A percentile compares a stretch with the other conserved stretches of the same genome.
These are phyloP conservation scores for Drosophila dunni DNA, from an alignment of 1,140 invertebrate species.

Conservation along the genomic window DNA sequence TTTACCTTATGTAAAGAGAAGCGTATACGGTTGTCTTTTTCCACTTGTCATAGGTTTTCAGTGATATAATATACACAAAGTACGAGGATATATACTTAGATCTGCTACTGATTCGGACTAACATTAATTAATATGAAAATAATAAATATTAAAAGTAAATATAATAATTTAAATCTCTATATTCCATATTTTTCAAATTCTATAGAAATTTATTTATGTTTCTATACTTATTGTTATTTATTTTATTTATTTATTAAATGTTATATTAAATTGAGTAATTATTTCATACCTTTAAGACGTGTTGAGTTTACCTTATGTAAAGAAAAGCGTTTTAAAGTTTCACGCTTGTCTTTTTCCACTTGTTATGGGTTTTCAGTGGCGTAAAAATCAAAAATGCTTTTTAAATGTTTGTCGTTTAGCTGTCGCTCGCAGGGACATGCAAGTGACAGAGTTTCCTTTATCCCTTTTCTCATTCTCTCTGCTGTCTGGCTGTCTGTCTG, in stretches of 20 bases:
- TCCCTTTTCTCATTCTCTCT: not conserved
- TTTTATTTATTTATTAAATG: too few relatives aligned
- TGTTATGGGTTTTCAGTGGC: slow-evolving; percentile 45
- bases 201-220: too few relatives aligned
- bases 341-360: not conserved
- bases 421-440: slow-evolving; percentile 57
- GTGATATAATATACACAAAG: too few relatives aligned
- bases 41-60: slow-evolving; percentile 42
- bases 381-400: slow-evolving; percentile 11
- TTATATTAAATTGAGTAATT: too few relatives aligned
- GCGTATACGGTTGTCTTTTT: not conserved
- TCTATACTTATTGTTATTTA: too few relatives aligned
- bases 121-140: too few relatives aligned
- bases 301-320: slow-evolving; percentile 28
- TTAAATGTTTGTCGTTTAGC: not conserved
- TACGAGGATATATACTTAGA: too few relatives aligned
- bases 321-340: slow-evolving; percentile 41
- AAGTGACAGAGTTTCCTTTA: slow-evolving; percentile 24
- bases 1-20: slow-evolving; percentile 31
- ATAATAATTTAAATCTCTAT: too few relatives aligned
- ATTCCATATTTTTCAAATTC: too few relatives aligned
- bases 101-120: too few relatives aligned
- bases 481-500: not conserved
- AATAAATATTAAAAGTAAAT: too few relatives aligned
- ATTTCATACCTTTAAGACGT: not conserved